These are phyloP conservation scores for Lochmaea crataegi DNA, from an alignment of 2,888 invertebrate species.

Conservation along the genomic window DNA sequence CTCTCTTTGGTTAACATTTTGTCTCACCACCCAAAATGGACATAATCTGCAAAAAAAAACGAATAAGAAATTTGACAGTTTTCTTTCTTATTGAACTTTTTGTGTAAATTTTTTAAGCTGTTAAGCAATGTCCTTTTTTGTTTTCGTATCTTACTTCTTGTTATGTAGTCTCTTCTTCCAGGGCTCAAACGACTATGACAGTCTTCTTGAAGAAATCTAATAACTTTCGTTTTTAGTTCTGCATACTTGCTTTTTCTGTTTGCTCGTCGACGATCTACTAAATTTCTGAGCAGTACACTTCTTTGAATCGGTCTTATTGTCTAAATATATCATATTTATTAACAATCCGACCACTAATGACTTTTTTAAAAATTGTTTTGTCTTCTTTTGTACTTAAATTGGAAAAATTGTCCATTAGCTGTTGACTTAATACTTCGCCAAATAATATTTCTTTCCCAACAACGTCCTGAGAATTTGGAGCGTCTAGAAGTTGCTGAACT, in stretches of 20 bases:
- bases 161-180: conserved; percentile 16
- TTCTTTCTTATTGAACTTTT: conserved; percentile 3
- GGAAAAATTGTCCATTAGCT: conserved; percentile 5
- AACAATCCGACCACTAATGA: conserved; percentile 8
- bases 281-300: no score
- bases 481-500: no score
- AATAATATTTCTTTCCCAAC: no score
- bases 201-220: conserved; percentile 22
- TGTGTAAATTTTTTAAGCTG: conserved; percentile 16
- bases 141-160: conserved; percentile 10
- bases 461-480: no score
- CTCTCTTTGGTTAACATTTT: not conserved
- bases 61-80: conserved; percentile 3
- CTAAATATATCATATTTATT: conserved; percentile 14
- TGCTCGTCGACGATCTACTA: conserved; percentile 12
- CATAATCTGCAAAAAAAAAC: conserved; percentile 7
- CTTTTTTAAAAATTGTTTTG: conserved; percentile 22
- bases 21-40: conserved; percentile 13
- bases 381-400: conserved; percentile 14
- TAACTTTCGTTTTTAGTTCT: conserved; percentile 15
- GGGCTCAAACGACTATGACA: not conserved
- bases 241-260: conserved; percentile 7
- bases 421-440: no score
- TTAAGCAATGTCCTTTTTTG: conserved; percentile 12
- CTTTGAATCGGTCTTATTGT: not conserved